Conservation (phyloP, 2,888 invertebrate species). For the Trachelus tabidus region DNA sequence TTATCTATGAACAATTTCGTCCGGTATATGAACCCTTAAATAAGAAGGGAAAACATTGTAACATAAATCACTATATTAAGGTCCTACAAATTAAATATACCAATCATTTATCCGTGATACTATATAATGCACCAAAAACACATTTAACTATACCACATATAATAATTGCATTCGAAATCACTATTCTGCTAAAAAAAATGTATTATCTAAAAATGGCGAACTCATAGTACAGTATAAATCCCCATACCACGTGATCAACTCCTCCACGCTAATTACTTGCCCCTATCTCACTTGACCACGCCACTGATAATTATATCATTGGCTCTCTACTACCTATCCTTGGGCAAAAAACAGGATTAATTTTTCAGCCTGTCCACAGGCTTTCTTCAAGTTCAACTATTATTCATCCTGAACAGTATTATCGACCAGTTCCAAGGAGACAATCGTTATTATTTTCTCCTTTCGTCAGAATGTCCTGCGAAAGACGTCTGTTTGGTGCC, state of each 20-base stretch:
- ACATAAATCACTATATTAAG: not conserved
- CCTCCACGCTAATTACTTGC: not conserved
- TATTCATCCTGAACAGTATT: not conserved
- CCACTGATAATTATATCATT: not conserved
- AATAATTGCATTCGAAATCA: not conserved
- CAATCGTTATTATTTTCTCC: not conserved
- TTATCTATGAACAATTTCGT: not conserved
- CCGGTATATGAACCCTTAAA: not conserved
- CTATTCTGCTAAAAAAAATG: no score
- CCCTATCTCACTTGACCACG: no score
- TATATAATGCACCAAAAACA: not conserved
- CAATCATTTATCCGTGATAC: not conserved
- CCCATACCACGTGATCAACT: not conserved
- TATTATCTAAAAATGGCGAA: not conserved
- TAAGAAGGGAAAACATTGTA: not conserved
- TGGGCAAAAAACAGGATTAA: not conserved
- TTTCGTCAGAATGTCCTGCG: not conserved
- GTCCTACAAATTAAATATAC: not conserved
- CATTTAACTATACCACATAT: not conserved
- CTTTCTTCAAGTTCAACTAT: not conserved
- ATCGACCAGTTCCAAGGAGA: not conserved
- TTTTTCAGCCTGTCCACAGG: not conserved
- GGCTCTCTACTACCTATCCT: not conserved
- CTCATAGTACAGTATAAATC: not conserved
- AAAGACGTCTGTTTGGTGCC: not conserved